A percentile compares a stretch with the other conserved stretches of the same genome.
Evolutionary conservation across 2,888 invertebrate genomes (phyloP).

Genomic region (Cephus pygmeus): DNA sequence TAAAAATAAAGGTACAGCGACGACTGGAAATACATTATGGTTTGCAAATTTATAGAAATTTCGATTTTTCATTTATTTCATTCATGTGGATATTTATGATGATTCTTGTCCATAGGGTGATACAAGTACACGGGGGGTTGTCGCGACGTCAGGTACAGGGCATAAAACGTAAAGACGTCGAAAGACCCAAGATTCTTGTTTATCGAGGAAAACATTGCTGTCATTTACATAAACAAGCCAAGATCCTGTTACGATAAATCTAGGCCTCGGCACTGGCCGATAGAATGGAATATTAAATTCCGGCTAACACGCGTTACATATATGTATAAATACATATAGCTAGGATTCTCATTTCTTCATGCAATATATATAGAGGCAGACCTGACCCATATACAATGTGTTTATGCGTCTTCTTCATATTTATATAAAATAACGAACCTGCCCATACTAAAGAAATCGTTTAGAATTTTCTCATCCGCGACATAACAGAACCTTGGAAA

Average conservation of each 20-base stretch:
- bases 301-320: slow-evolving; percentile 20
- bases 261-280: slow-evolving; percentile 22
- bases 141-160: slow-evolving; percentile 2
- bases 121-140: neutral
- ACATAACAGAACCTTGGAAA: slow-evolving; percentile 34
- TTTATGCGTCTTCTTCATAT: neutral
- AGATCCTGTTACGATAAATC: slow-evolving; percentile 43
- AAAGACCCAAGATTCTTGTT: slow-evolving; percentile 12
- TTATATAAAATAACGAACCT: neutral
- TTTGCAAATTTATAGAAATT: neutral
- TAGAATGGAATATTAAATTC: slow-evolving; percentile 38
- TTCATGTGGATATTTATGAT: neutral
- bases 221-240: slow-evolving; percentile 42
- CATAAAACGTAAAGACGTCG: slow-evolving; percentile 16
- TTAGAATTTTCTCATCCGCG: slow-evolving; percentile 33
- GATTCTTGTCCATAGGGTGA: neutral
- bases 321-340: neutral
- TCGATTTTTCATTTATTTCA: neutral
- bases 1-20: neutral
- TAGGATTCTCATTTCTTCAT: neutral
- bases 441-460: neutral
- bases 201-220: slow-evolving; percentile 27
- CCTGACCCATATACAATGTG: neutral
- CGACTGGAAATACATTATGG: neutral
- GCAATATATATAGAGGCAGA: neutral